Evolutionary conservation across 2,797 vertebrate genomes (phyloP), one percentile per base, ranked within the genome.

Genomic region (Borostomias antarcticus): DNA sequence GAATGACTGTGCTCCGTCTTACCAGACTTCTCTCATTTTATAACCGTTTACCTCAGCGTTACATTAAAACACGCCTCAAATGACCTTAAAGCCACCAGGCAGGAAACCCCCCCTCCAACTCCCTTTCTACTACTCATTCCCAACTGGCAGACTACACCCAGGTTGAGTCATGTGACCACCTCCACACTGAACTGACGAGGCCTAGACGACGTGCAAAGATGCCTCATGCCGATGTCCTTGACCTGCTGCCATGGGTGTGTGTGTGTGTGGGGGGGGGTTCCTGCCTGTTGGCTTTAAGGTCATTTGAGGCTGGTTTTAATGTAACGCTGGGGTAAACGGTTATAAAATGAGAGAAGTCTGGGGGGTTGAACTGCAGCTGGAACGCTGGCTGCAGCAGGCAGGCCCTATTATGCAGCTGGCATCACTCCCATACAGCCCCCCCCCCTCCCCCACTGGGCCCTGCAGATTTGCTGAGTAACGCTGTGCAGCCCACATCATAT

Each of bases 351-450:
- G n/a, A 25, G 19, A n/a, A 25, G 48, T 9, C 10, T 9, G 19
- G 9, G n/a, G n/a, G n/a, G 15, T 3, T 10, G 5, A 4, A 62
- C 43, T 61, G 59, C 28, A 32, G 33, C 35, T 58, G 40, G 21
- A 1, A 10, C 7, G 28, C 26, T n/a, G 52, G 11, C 21, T 54
- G 26, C 15, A 58, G 17, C 10, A 17, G 29, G 1, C 57, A n/a
- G n/a, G n/a, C n/a, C n/a, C n/a, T n/a, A n/a, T 61, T 40, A 60
- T 60, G 47, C 70, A 80, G 70, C 65, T 82, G 79, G 54, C 54
- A 4, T 5, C 53, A 47, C 52, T 83, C 75, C 45, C 79, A 78
- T 74, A 54, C 17, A 45, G 32, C 25, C 11, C 19, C 17, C 32
- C 19, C 9, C 30, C 2, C 29, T n/a, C 5, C 25, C 26, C 2